Evolutionary conservation across 2,797 vertebrate genomes (phyloP).

Genomic region (Schizopygopsis malacanthus): DNA sequence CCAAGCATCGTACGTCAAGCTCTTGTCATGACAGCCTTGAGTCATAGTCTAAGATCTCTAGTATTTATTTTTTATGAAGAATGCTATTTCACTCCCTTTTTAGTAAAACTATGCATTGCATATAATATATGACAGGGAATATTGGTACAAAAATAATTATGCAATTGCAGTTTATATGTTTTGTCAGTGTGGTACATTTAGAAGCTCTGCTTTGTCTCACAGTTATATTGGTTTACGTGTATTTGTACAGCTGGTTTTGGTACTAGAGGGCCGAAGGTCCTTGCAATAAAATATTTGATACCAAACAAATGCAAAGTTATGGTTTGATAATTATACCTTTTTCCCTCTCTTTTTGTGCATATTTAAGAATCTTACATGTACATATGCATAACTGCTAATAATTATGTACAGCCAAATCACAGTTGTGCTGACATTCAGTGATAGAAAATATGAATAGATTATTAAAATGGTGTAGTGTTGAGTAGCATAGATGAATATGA

Average conservation of each 20-base stretch:
- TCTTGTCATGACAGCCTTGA: neutral
- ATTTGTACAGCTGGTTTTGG: conserved; percentile 57
- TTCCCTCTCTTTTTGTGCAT: neutral
- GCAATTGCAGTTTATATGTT: conserved; percentile 4
- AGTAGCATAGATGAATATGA: neutral
- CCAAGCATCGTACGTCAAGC: conserved; percentile 8
- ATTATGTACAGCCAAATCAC: neutral
- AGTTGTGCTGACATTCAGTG: too few species aligned
- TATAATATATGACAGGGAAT: neutral
- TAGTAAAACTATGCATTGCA: conserved; percentile 10
- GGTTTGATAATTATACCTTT: neutral
- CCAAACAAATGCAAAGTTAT: conserved; percentile 15
- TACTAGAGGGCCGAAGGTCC: conserved; percentile 24
- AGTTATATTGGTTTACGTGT: conserved; percentile 33
- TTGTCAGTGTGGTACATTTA: neutral
- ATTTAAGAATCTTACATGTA: neutral
- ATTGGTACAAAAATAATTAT: conserved; percentile 4
- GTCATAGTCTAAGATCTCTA: neutral
- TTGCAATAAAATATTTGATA: conserved; percentile 54
- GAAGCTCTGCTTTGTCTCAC: neutral
- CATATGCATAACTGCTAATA: neutral
- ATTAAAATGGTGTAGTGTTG: neutral
- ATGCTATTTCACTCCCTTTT: conserved; percentile 12
- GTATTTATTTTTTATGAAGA: conserved; percentile 38
- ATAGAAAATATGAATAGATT: too few species aligned